These are phyloP conservation scores for Rhynchonycteris naso DNA, from an alignment of 2,797 vertebrate genomes.

Conservation along the genomic window DNA sequence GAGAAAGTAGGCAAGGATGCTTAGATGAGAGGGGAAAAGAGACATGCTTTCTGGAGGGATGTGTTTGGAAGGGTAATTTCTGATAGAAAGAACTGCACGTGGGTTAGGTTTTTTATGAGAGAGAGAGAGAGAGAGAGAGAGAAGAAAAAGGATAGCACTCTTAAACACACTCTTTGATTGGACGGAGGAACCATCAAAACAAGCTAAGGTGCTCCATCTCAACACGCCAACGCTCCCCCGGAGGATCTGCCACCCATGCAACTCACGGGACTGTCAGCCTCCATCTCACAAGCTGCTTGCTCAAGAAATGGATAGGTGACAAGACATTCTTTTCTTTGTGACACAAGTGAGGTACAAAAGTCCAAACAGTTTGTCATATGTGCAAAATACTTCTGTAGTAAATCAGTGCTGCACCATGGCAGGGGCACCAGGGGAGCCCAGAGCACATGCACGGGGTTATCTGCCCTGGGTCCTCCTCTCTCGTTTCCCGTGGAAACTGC, in stretches of 20 bases:
- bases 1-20: neutral
- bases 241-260: fast-evolving
- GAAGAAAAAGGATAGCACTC: neutral
- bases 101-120: neutral
- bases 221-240: neutral
- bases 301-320: neutral
- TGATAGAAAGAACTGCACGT: neutral
- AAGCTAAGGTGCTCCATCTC: neutral
- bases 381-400: neutral
- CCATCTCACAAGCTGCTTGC: no score
- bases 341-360: neutral
- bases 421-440: no score
- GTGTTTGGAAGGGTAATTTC: neutral
- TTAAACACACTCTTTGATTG: neutral
- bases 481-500: neutral
- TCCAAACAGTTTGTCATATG: neutral
- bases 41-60: neutral
- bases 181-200: neutral
- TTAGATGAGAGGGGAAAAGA: neutral
- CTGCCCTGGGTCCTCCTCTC: neutral
- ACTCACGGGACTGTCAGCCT: neutral
- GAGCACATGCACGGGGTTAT: fast-evolving
- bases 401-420: fast-evolving
- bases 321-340: neutral
- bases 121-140: neutral